Evolutionary conservation across 2,797 vertebrate genomes (phyloP).

Genomic region (Myotis daubentonii): DNA sequence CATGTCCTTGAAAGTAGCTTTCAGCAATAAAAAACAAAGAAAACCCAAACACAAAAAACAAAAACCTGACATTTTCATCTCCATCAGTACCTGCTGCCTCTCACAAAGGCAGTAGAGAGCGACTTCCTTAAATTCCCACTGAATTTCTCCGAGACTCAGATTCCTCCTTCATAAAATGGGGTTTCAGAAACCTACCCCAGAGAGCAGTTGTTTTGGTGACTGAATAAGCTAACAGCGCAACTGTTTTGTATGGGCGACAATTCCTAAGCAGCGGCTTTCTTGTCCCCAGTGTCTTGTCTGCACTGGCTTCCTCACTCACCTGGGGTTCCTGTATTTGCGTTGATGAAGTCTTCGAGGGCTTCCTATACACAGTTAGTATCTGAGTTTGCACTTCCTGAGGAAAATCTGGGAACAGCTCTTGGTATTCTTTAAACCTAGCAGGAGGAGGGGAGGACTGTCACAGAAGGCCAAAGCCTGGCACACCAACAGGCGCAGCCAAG

Average conservation of each 20-base stretch:
- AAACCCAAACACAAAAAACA: neutral
- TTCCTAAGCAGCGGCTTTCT: neutral
- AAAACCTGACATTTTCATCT: neutral
- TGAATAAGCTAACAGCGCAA: neutral
- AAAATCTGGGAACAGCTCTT: slow-evolving; percentile 73
- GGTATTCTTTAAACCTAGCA: slow-evolving; percentile 81
- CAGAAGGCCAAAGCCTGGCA: neutral
- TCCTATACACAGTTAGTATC: neutral
- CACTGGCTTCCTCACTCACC: slow-evolving; percentile 81
- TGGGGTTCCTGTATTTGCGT: neutral
- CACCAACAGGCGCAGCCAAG: neutral
- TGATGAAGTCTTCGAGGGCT: neutral
- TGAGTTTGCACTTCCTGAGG: rapidly evolving
- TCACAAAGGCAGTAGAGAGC: neutral
- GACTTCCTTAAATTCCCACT: neutral
- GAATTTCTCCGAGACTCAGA: neutral
- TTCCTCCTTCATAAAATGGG: neutral
- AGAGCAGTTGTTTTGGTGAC: neutral
- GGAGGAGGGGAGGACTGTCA: slow-evolving; percentile 21
- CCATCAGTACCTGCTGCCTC: neutral
- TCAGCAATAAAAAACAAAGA: neutral
- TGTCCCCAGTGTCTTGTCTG: no score
- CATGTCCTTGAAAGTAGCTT: neutral
- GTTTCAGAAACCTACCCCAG: neutral
- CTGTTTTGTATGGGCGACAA: neutral